Percentiles rank a stretch among this genome's conserved stretches.
Conservation (phyloP, 2,113 vertebrate species). For the Phylloscopus trochiloides region DNA sequence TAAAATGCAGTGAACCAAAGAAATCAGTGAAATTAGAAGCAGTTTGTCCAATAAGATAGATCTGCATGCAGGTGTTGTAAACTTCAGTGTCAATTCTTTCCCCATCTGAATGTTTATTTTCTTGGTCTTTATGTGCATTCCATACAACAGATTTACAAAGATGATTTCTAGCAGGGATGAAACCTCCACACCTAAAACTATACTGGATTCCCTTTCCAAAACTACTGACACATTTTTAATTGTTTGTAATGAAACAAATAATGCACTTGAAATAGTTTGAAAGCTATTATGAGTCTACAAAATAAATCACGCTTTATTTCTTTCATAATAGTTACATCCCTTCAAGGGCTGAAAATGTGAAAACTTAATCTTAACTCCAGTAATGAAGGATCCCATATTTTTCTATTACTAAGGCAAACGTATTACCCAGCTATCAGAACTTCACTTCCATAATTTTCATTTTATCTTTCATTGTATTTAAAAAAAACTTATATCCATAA, state of each 20-base stretch:
- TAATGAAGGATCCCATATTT: not conserved
- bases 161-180: not conserved
- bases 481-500: not conserved
- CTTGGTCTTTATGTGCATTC: not conserved
- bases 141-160: not conserved
- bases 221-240: not conserved
- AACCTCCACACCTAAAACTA: not conserved
- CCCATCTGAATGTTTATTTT: not conserved
- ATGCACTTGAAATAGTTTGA: not conserved
- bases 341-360: not conserved
- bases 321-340: not conserved
- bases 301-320: not conserved
- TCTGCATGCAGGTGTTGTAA: not conserved
- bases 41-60: not conserved
- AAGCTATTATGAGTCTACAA: not conserved
- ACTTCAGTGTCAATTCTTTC: not conserved
- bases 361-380: not conserved
- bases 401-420: not conserved
- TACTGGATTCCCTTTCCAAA: not conserved
- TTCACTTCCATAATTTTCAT: not conserved
- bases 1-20: conserved; percentile 21
- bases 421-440: not conserved
- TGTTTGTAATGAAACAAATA: not conserved
- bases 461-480: not conserved
- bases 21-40: not conserved